phyloP scores from a whole-genome alignment of 2,797 vertebrate species.

The Cheirogaleus major region DNA sequence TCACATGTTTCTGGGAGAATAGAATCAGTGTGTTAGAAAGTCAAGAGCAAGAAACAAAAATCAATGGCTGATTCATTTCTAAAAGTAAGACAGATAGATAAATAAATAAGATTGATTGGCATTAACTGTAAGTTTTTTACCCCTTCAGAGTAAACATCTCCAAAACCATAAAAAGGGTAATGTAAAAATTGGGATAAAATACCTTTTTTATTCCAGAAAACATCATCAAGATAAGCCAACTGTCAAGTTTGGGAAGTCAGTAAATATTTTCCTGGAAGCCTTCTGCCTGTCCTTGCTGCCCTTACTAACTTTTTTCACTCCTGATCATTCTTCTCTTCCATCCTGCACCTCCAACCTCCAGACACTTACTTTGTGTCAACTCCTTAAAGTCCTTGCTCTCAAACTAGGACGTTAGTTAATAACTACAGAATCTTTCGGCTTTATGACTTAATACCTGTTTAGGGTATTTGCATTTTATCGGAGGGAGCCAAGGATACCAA shows the following conservation, averaged over 20 bases:
- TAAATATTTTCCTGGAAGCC: neutral
- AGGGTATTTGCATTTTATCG: neutral
- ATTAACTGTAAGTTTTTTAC: neutral
- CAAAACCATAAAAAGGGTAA: neutral
- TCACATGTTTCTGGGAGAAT: neutral
- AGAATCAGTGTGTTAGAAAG: neutral
- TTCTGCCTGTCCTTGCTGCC: neutral
- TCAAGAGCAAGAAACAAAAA: neutral
- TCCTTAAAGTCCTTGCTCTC: neutral
- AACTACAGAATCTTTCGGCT: neutral
- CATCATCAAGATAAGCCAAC: neutral
- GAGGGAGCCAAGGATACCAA: neutral
- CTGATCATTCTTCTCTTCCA: neutral
- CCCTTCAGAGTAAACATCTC: neutral
- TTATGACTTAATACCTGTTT: neutral
- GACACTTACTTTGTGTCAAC: neutral
- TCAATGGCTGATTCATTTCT: neutral
- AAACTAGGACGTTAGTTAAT: neutral
- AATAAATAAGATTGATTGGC: neutral
- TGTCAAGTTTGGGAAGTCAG: neutral
- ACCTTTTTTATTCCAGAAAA: neutral
- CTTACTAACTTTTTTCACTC: neutral
- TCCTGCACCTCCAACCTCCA: neutral
- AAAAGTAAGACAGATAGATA: neutral
- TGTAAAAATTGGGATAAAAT: neutral